phyloP scores from a whole-genome alignment of 2,113 vertebrate genomes.

The Neogale vison region DNA sequence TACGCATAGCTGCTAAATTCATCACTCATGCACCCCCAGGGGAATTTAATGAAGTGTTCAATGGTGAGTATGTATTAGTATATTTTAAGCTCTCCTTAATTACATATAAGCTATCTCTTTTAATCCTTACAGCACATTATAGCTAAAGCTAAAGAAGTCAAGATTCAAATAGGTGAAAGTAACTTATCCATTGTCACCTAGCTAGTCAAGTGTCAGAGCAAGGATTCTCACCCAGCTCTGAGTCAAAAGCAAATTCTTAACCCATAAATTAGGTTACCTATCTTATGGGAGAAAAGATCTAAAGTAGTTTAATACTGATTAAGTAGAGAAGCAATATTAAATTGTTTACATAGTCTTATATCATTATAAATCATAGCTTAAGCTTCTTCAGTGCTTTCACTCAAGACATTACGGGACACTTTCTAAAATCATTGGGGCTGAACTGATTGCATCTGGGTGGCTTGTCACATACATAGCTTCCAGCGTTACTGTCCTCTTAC shows the following conservation, averaged over 20 bases:
- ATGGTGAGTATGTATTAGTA: slow-evolving; percentile 87
- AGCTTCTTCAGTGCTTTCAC: slow-evolving; percentile 29
- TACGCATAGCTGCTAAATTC: slow-evolving; percentile 95
- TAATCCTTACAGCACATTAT: background rate
- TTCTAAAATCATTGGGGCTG: background rate
- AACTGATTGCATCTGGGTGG: background rate
- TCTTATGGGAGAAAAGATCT: slow-evolving; percentile 15
- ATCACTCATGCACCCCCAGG: slow-evolving; percentile 96
- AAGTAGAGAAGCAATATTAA: background rate
- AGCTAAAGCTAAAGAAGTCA: slow-evolving; percentile 27
- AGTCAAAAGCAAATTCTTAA: slow-evolving; percentile 23
- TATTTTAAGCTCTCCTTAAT: slow-evolving; percentile 45
- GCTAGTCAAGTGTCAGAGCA: slow-evolving; percentile 12
- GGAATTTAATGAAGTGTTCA: slow-evolving; percentile 98
- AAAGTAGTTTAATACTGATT: background rate
- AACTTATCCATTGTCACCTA: background rate
- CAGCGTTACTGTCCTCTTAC: background rate
- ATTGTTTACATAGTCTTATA: background rate
- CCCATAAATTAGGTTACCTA: background rate
- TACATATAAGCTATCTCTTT: background rate
- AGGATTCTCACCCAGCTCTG: slow-evolving; percentile 11
- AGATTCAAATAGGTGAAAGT: slow-evolving; percentile 28
- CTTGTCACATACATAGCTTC: slow-evolving; percentile 33
- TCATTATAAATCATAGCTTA: slow-evolving; percentile 35
- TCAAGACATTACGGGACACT: background rate